These are phyloP conservation scores for Drosophila lini DNA, from an alignment of 1,140 invertebrate genomes.

Conservation along the genomic window DNA sequence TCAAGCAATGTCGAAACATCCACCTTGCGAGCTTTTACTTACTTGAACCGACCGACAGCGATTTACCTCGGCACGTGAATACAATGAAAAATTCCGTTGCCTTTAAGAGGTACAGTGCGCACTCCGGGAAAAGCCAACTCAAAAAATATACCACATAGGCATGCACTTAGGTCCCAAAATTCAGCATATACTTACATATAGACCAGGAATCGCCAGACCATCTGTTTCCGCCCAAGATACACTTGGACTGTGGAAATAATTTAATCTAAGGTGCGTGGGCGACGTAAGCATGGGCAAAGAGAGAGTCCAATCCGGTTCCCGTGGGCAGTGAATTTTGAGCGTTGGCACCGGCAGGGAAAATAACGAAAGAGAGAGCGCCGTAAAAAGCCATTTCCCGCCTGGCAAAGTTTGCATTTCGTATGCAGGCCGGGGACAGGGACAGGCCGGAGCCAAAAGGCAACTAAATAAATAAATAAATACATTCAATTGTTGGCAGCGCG, in stretches of 20 bases:
- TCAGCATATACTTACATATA: no score
- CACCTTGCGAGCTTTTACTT: slow-evolving; percentile 23
- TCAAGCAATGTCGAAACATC: slow-evolving; percentile 54
- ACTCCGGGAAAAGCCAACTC: background rate
- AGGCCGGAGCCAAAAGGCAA: slow-evolving; percentile 41
- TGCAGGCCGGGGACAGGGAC: slow-evolving; percentile 38
- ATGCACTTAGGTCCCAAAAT: no score
- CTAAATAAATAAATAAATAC: slow-evolving; percentile 40
- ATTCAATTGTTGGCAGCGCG: slow-evolving; percentile 44
- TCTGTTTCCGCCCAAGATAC: background rate
- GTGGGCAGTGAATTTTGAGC: slow-evolving; percentile 25
- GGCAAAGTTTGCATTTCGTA: slow-evolving; percentile 31
- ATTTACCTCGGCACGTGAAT: slow-evolving; percentile 55
- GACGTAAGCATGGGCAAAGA: background rate
- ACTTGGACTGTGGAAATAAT: slow-evolving; percentile 18
- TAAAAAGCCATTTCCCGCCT: slow-evolving; percentile 13
- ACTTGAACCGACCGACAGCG: slow-evolving; percentile 5
- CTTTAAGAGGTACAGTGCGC: background rate
- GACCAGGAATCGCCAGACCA: background rate
- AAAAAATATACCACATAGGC: background rate
- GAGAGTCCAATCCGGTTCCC: slow-evolving; percentile 23
- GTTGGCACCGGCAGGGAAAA: slow-evolving; percentile 19
- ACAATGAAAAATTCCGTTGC: slow-evolving; percentile 49
- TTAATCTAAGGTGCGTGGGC: slow-evolving; percentile 38
- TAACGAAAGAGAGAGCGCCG: slow-evolving; percentile 3